A percentile compares a stretch with the other conserved stretches of the same genome.
phyloP scores from a whole-genome alignment of 2,888 invertebrate species.

The Drosophila yooni region DNA sequence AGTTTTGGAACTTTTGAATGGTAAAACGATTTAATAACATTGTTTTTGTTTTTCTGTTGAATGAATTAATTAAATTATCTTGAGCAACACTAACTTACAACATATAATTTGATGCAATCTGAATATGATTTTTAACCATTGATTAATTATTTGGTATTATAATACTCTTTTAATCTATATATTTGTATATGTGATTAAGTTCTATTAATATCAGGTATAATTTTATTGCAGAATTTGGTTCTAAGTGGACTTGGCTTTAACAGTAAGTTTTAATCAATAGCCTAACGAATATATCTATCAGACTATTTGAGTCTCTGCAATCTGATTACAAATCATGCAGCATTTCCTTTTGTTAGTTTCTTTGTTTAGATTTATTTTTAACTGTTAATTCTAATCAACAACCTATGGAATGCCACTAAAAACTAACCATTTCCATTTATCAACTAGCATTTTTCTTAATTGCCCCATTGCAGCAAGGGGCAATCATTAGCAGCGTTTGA shows the following conservation, averaged over 20 bases:
- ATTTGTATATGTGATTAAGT: background rate
- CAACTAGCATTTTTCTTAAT: constrained; percentile 3
- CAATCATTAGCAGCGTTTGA: constrained; percentile 71
- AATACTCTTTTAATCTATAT: background rate
- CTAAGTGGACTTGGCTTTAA: background rate
- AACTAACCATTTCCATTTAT: constrained; percentile 2
- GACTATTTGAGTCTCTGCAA: background rate
- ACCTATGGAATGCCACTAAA: background rate
- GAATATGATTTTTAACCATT: background rate
- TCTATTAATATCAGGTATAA: background rate
- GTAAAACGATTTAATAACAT: background rate
- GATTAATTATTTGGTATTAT: too few species aligned
- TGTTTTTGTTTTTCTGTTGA: background rate
- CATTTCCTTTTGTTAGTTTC: background rate
- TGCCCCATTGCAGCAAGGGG: constrained; percentile 42
- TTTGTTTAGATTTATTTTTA: background rate
- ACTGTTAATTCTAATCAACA: background rate
- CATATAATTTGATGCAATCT: background rate
- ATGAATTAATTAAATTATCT: background rate
- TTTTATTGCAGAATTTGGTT: background rate
- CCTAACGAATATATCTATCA: background rate
- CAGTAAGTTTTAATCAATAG: background rate
- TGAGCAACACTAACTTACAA: background rate
- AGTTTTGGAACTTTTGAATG: background rate
- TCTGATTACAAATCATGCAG: background rate